A percentile compares a stretch with the other conserved stretches of the same genome.
phyloP scores from a whole-genome alignment of 2,888 invertebrate species.

The Orthosia gracilis region DNA sequence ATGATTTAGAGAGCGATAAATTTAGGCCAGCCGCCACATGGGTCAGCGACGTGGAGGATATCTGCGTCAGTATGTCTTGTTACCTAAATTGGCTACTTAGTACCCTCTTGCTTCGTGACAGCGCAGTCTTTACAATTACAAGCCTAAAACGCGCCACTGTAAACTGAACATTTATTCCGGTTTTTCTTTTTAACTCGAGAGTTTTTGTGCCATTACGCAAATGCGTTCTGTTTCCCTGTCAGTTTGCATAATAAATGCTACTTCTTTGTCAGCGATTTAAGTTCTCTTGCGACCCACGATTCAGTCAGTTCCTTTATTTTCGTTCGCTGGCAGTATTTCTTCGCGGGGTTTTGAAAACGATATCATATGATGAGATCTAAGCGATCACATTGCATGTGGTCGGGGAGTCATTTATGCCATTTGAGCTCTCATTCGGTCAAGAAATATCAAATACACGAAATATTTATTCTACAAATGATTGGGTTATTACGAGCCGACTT shows the following conservation, averaged over 20 bases:
- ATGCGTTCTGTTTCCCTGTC: constrained; percentile 15
- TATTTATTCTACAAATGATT: background rate
- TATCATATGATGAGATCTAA: constrained; percentile 51
- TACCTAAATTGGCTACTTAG: background rate
- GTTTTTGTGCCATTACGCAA: constrained; percentile 22
- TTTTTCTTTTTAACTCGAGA: background rate
- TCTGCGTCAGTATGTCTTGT: background rate
- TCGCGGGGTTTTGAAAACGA: constrained; percentile 33
- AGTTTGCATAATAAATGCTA: constrained; percentile 28
- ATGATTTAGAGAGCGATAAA: constrained; percentile 5
- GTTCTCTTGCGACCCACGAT: constrained; percentile 10
- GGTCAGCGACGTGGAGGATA: background rate
- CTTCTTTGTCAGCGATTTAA: constrained; percentile 30
- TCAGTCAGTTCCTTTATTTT: constrained; percentile 29
- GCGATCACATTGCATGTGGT: constrained; percentile 29
- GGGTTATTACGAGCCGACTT: no score
- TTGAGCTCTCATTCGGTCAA: background rate
- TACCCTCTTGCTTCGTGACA: no score
- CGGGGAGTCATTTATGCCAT: constrained; percentile 36
- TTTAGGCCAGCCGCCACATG: background rate
- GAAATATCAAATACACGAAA: background rate
- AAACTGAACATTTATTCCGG: background rate
- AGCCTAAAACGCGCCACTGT: no score
- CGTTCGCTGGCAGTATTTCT: constrained; percentile 16
- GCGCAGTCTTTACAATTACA: background rate